A percentile compares a stretch with the other conserved stretches of the same genome.
These are phyloP conservation scores for Calcarius lapponicus DNA, from an alignment of 2,797 vertebrate genomes.

Conservation along the genomic window DNA sequence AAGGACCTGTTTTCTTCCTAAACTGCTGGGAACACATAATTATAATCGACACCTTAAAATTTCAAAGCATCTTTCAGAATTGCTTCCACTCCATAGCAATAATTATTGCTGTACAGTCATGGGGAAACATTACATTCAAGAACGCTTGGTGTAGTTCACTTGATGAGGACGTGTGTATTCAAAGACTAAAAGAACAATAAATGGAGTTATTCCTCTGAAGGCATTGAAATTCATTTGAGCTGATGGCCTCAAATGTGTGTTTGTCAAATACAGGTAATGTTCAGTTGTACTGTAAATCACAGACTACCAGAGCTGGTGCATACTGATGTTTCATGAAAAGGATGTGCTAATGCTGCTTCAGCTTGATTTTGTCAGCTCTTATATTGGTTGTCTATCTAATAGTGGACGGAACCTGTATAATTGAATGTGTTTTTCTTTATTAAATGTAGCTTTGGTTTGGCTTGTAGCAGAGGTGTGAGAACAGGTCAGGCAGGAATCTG, in stretches of 20 bases:
- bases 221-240: conserved; percentile 1
- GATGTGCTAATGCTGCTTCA: not conserved
- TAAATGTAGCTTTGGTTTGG: not conserved
- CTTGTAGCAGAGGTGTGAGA: not conserved
- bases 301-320: not conserved
- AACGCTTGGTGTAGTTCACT: not conserved
- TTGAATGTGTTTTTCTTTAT: not conserved
- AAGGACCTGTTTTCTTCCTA: not conserved
- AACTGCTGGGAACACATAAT: conserved; percentile 15
- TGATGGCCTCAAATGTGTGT: not conserved
- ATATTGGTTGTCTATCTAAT: not conserved
- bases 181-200: conserved; percentile 22
- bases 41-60: conserved; percentile 9
- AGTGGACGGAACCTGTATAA: not conserved
- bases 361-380: not conserved
- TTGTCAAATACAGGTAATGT: conserved; percentile 27
- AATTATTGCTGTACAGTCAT: conserved; percentile 35
- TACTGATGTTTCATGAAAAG: not conserved
- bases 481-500: not conserved
- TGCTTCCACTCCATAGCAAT: not conserved
- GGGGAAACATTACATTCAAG: conserved; percentile 10
- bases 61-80: conserved; percentile 38
- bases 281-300: not conserved
- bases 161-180: not conserved
- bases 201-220: conserved; percentile 16